Percentiles rank a stretch among this genome's conserved stretches.
Conservation (phyloP, 2,888 invertebrate species). For the Conistra vaccinii region DNA sequence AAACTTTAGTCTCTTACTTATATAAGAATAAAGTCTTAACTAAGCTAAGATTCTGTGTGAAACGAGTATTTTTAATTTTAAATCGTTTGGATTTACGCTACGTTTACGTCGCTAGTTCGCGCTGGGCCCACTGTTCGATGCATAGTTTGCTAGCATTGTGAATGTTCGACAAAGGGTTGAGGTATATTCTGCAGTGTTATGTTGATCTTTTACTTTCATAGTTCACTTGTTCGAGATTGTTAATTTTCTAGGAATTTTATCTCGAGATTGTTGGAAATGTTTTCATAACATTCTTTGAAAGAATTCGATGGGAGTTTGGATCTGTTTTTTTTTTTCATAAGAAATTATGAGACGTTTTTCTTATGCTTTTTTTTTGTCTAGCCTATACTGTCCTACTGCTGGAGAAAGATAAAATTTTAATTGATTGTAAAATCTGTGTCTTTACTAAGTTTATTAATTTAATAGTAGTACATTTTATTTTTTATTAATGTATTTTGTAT, state of each 20-base stretch:
- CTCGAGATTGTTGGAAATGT: conserved; percentile 37
- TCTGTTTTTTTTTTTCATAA: conserved; percentile 1
- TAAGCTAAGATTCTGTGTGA: neutral
- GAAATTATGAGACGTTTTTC: neutral
- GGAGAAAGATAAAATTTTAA: neutral
- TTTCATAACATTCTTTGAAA: conserved; percentile 39
- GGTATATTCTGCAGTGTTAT: conserved; percentile 28
- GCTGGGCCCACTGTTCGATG: conserved; percentile 18
- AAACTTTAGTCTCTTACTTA: too few relatives aligned
- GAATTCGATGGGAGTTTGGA: neutral
- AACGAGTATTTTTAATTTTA: neutral
- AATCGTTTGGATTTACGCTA: neutral
- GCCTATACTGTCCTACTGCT: neutral
- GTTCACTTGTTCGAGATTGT: conserved; percentile 40
- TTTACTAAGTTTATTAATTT: neutral
- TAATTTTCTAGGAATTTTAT: conserved; percentile 48
- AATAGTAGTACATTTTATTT: too few relatives aligned
- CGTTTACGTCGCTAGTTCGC: neutral
- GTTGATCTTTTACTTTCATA: conserved; percentile 36
- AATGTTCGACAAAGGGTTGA: conserved; percentile 14
- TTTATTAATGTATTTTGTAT: too few relatives aligned
- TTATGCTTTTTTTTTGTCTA: too few relatives aligned
- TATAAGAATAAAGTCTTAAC: too few relatives aligned
- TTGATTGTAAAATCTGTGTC: neutral
- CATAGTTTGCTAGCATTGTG: conserved; percentile 42